phyloP scores from a whole-genome alignment of 2,888 invertebrate species.

The Dicroscelio sp. region DNA sequence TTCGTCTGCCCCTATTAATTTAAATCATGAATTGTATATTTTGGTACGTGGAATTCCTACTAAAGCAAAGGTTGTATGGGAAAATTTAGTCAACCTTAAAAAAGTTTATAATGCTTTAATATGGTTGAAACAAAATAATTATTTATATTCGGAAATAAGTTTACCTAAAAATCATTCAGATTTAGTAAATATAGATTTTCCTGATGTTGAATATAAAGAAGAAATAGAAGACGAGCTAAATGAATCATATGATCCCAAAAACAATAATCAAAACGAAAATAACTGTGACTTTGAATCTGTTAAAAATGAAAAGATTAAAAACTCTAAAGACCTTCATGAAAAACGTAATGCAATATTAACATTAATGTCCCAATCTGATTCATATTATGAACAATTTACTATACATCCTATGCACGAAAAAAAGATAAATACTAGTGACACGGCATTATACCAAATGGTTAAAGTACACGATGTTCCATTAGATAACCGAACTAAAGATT shows the following conservation, averaged over 20 bases:
- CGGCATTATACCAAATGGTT: slow-evolving; percentile 14
- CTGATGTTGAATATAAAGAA: slow-evolving; percentile 2
- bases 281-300: too few relatives aligned
- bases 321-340: background rate
- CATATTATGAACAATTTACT: slow-evolving; percentile 19
- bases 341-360: background rate
- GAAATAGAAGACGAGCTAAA: background rate
- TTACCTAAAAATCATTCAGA: background rate
- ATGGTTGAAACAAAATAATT: slow-evolving; percentile 13
- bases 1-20: background rate
- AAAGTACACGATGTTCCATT: slow-evolving; percentile 10
- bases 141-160: background rate
- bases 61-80: slow-evolving; percentile 14
- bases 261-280: background rate
- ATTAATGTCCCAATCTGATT: slow-evolving; percentile 25
- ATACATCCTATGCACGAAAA: background rate
- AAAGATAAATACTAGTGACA: background rate
- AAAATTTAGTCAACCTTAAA: slow-evolving; percentile 21
- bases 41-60: slow-evolving; percentile 19
- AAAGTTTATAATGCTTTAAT: slow-evolving; percentile 12
- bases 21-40: slow-evolving; percentile 12
- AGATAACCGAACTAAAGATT: slow-evolving; percentile 5
- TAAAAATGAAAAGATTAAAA: background rate
- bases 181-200: background rate
- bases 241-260: background rate